Evolutionary conservation across 2,113 vertebrate genomes (phyloP), one percentile per base, ranked within the genome.

Genomic region (Aviceda subcristata): DNA sequence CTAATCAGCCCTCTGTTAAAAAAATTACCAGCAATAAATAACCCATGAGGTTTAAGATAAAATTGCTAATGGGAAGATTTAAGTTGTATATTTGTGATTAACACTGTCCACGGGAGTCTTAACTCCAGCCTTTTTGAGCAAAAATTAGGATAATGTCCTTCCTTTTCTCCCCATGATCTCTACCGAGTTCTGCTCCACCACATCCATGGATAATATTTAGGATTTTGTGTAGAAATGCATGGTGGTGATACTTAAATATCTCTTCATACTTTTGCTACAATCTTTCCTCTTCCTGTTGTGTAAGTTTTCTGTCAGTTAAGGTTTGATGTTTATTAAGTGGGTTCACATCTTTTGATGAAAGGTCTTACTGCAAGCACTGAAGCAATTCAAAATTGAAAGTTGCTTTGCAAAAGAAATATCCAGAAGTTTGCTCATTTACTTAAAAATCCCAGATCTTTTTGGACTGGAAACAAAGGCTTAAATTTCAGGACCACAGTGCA

Each of bases 401-500:
- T 39, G 19, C 13, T 90, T 69, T 90, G 36, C 10, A 82, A 86
- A 34, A 88, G 36, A 91, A 79, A 86, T 69, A 85, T 34, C 23
- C 80, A 91, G 22, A 94, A 92, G 6, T 67, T 39, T 68, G 15
- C 15, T 8, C 9, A 16, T 38, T 55, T 69, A 59, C 30, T 83
- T 69, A 63, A 86, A 75, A 91, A 66, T 62, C 50, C 38, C 55
- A 77, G 22, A 56, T 62, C 34, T 7, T 27, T 91, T 57, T 82
- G n/a, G 55, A 79, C 32, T 73, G 57, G 38, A 95, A 95, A 92
- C 60, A 85, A 82, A 71, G 57, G 20, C 29, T 89, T 75, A 45
- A 48, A 91, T 96, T 94, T 92, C 83, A 94, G 80, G 64, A 87
- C 79, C 64, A 89, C 56, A 75, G 64, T 32, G 43, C 21, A 38